These are phyloP conservation scores for Ectemnius cavifrons DNA, from an alignment of 2,888 invertebrate genomes.

Conservation along the genomic window DNA sequence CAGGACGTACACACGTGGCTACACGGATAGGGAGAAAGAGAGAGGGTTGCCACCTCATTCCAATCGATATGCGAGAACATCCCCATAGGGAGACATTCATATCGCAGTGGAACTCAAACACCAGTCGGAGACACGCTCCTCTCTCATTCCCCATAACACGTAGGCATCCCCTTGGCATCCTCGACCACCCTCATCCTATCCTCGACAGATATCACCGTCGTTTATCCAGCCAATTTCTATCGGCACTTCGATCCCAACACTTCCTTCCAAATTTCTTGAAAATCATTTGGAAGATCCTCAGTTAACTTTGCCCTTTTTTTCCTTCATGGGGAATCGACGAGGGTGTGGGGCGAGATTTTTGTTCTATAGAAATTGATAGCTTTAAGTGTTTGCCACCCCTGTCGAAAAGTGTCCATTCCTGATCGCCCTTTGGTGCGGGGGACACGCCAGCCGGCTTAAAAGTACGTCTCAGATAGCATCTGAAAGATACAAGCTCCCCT, in stretches of 20 bases:
- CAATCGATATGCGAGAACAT: slow-evolving; percentile 71
- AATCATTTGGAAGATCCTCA: background rate
- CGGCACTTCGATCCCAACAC: slow-evolving; percentile 2
- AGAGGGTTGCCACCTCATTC: slow-evolving; percentile 53
- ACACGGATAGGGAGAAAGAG: slow-evolving; percentile 7
- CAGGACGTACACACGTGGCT: slow-evolving; percentile 18
- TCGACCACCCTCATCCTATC: slow-evolving; percentile 26
- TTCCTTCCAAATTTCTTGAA: background rate
- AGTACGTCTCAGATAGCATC: slow-evolving; percentile 37
- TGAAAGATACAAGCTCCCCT: slow-evolving; percentile 35
- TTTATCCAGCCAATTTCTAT: slow-evolving; percentile 42
- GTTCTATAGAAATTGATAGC: too few relatives aligned
- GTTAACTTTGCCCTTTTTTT: background rate
- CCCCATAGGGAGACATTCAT: slow-evolving; percentile 65
- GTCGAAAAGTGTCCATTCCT: too few relatives aligned
- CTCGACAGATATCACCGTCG: slow-evolving; percentile 35
- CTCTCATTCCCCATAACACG: slow-evolving; percentile 11
- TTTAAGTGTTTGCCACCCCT: too few relatives aligned
- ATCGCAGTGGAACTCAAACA: slow-evolving; percentile 67
- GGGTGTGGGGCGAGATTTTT: background rate
- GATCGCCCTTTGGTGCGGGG: too few relatives aligned
- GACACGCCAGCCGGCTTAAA: slow-evolving; percentile 22
- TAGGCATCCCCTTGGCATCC: slow-evolving; percentile 47
- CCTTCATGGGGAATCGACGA: background rate
- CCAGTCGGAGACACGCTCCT: slow-evolving; percentile 38